Percentiles rank a stretch among this genome's conserved stretches.
These are phyloP conservation scores for Platycercus adscitus DNA, from an alignment of 2,113 vertebrate genomes.

Conservation along the genomic window DNA sequence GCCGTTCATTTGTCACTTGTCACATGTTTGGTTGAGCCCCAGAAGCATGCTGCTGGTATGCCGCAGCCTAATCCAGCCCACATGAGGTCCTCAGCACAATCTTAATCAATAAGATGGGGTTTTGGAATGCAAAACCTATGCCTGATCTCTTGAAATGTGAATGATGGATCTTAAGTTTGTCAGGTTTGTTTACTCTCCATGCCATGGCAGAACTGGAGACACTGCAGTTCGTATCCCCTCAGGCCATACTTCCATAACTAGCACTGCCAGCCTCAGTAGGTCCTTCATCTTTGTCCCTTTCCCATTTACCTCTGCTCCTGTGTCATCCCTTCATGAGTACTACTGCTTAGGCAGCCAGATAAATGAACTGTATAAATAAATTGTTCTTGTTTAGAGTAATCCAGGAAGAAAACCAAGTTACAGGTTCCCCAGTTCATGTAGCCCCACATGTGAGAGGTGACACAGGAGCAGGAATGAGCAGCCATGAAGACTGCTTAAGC, in stretches of 20 bases:
- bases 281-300: not conserved
- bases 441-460: not conserved
- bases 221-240: fast-evolving
- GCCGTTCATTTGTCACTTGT: not conserved
- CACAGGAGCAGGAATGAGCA: not conserved
- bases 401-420: not conserved
- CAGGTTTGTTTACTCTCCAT: not conserved
- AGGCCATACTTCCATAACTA: not conserved
- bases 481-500: not conserved
- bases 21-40: fast-evolving
- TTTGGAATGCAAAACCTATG: not conserved
- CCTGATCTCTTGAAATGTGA: not conserved
- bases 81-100: not conserved
- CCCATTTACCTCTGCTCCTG: not conserved
- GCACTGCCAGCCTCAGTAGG: not conserved
- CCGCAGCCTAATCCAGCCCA: not conserved
- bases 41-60: not conserved
- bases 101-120: not conserved
- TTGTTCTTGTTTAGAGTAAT: not conserved
- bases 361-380: not conserved
- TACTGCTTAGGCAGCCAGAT: not conserved
- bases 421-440: not conserved
- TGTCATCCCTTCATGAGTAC: not conserved
- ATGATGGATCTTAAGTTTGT: not conserved
- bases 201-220: not conserved